Percentiles rank a stretch among this genome's conserved stretches.
phyloP scores from a whole-genome alignment of 2,797 vertebrate species.

The Florisuga fusca region DNA sequence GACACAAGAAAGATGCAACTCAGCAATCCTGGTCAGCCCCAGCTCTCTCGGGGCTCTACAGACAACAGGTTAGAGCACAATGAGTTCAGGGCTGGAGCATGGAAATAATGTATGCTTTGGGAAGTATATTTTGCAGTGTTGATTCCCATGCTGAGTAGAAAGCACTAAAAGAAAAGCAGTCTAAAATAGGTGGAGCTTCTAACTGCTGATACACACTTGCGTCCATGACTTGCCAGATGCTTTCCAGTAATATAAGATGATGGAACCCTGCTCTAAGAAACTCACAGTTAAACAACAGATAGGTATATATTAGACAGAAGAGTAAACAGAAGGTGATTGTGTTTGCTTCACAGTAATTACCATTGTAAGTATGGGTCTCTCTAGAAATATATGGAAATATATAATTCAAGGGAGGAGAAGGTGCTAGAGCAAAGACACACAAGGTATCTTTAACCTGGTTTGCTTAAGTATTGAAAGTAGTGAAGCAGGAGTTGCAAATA shows the following conservation, averaged over 20 bases:
- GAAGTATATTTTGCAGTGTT: neutral
- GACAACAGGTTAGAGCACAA: neutral
- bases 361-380: neutral
- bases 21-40: neutral
- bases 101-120: fast-evolving
- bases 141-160: neutral
- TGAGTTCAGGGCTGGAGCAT: neutral
- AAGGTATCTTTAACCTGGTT: neutral
- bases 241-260: neutral
- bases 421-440: neutral
- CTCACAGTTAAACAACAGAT: neutral
- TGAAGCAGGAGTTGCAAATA: neutral
- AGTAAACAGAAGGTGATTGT: neutral
- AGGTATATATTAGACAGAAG: neutral
- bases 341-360: neutral
- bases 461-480: neutral
- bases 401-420: neutral
- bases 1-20: neutral
- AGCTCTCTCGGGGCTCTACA: neutral
- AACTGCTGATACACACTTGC: neutral
- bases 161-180: neutral
- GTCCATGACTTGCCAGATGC: neutral
- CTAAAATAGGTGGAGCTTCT: neutral
- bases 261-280: neutral
- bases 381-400: neutral